Evolutionary conservation across 2,113 vertebrate genomes (phyloP).

Genomic region (Carassius auratus): DNA sequence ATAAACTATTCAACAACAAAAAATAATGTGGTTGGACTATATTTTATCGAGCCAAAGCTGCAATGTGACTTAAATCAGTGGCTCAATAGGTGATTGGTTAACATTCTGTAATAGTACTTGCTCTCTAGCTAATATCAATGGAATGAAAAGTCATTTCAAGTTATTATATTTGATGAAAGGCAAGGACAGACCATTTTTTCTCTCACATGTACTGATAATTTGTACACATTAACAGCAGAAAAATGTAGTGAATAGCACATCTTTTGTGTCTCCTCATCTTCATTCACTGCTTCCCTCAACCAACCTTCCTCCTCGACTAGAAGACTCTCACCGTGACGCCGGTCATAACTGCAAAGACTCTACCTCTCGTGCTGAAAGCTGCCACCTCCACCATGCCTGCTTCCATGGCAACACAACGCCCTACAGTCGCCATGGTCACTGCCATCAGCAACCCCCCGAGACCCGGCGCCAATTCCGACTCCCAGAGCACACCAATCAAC

Average conservation of each 20-base stretch:
- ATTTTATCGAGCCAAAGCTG: not conserved
- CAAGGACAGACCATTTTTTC: not conserved
- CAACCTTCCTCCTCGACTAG: constrained; percentile 55
- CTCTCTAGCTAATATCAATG: not conserved
- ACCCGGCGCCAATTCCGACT: constrained; percentile 84
- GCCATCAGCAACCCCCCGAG: constrained; percentile 90
- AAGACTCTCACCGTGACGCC: constrained; percentile 95
- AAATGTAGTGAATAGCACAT: not conserved
- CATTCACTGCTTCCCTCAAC: not conserved
- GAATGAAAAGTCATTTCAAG: not conserved
- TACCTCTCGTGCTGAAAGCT: constrained; percentile 99
- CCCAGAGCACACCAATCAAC: constrained; percentile 91
- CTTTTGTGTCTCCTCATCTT: not conserved
- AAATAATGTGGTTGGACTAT: no score
- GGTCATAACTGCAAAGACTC: constrained; percentile 96
- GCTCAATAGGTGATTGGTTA: not conserved
- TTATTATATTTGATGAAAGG: not conserved
- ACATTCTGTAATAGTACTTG: not conserved
- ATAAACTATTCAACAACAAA: no score
- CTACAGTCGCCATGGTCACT: constrained; percentile 96
- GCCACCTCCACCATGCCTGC: constrained; percentile 87
- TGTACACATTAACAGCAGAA: not conserved
- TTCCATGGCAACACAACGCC: constrained; percentile 89
- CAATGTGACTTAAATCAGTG: not conserved
- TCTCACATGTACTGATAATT: not conserved